Base-by-base conservation (phyloP, 2,113 vertebrate species). In the Egretta garzetta region DNA sequence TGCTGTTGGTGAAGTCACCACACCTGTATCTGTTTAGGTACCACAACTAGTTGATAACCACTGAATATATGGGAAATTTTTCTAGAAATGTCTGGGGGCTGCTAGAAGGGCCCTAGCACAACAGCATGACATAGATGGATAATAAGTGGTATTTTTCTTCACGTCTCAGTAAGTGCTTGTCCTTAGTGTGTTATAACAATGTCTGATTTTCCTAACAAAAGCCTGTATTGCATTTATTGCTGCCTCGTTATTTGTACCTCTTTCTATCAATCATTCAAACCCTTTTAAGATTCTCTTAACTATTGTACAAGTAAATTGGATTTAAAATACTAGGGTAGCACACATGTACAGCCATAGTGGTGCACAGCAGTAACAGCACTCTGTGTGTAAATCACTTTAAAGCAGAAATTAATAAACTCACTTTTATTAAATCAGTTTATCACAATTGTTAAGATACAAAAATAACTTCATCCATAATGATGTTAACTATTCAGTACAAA, bases 381-480 rank as follows among this genome's bases (percentile, higher is more conserved):
- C 20, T 37, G 12, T 12, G 22, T 47, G 15, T 33, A 56, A 62
- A 66, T 53, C 1, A 53, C 12, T 15, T 84, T 5, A 77, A 8
- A 66, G 32, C 32, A 97, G 75, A 81, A 93, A 86, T 8, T 26
- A 75, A 73, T 58, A 58, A 71, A 85, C 15, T 52, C 26, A 35
- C 8, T 63, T 96, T 90, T 92, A 94, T 71, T 97, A 80, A 58
- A 88, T 17, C 55, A 86, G 20, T 24, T 93, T 47, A 76, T 66
- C 30, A 43, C 37, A 93, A 66, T 30, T 7, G 6, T 66, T 71
- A 58, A 39, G 3, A 85, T 94, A 95, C 27, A 94, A 93, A 96
- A 92, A 87, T 91, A 64, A 66, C 14, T 94, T 33, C 16, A 70
- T 39, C 66, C 13, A 15, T 52, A 76, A 53, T 11, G 4, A 47